phyloP scores from a whole-genome alignment of 2,113 vertebrate species.

The Cavia porcellus region DNA sequence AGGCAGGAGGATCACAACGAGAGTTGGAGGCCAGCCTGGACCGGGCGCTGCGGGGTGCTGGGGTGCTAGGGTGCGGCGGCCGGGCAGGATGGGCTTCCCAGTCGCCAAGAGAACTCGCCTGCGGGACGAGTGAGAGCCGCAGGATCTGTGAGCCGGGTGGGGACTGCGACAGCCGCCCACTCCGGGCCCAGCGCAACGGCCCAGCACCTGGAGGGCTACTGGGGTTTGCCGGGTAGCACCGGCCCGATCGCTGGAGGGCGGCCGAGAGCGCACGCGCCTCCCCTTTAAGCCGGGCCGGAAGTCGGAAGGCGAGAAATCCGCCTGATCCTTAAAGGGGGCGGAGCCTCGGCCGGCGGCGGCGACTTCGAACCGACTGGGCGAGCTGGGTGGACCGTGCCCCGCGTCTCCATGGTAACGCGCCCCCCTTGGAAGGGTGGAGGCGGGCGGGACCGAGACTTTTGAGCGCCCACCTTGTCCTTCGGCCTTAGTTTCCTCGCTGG shows the following conservation, averaged over 20 bases:
- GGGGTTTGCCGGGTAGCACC: neutral
- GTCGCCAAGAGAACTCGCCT: neutral
- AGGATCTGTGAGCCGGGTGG: neutral
- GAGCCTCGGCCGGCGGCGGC: conserved; percentile 73
- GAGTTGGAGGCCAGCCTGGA: neutral
- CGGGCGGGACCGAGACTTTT: neutral
- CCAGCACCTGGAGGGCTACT: neutral
- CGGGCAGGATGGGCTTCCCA: neutral
- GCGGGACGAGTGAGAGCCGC: neutral
- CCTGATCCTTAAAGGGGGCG: conserved; percentile 79
- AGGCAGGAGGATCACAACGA: neutral
- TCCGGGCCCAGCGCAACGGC: neutral
- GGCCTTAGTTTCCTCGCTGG: neutral
- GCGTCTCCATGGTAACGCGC: conserved; percentile 82
- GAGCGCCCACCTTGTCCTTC: neutral
- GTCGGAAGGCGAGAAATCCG: neutral
- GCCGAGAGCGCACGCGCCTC: conserved; percentile 23
- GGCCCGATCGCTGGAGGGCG: conserved; percentile 7
- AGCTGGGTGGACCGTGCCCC: neutral
- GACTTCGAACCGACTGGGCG: conserved; percentile 61
- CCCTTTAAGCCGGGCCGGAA: conserved; percentile 79
- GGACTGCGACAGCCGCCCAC: neutral
- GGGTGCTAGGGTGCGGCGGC: neutral
- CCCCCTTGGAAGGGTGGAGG: accelerated
- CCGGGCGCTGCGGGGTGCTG: neutral